Percentiles rank a stretch among this genome's conserved stretches.
Conservation (phyloP, 1,140 invertebrate genomes). For the Trichonephila clavipes region DNA sequence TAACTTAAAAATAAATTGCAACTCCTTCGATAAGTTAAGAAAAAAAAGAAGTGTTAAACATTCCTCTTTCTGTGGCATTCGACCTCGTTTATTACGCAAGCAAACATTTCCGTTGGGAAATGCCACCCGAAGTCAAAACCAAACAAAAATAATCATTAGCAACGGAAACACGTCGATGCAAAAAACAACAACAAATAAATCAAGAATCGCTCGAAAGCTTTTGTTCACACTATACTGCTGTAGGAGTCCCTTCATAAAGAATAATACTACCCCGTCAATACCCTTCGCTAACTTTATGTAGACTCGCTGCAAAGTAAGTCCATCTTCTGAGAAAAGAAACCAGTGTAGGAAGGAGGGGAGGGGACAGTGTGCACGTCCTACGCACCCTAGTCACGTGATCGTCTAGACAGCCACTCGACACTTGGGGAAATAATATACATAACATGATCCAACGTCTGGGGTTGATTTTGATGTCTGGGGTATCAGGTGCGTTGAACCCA, state of each 20-base stretch:
- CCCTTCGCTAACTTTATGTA: not conserved
- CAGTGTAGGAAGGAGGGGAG: not conserved
- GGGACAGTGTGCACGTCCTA: conserved; percentile 38
- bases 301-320: not conserved
- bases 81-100: conserved; percentile 28
- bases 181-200: conserved; percentile 32
- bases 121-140: conserved; percentile 2
- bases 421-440: conserved; percentile 46
- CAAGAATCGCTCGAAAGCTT: conserved; percentile 14
- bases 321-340: not conserved
- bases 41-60: not conserved
- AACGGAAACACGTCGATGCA: conserved; percentile 2
- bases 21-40: too few species aligned
- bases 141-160: conserved; percentile 1
- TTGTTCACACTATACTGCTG: not conserved
- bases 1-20: too few species aligned
- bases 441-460: conserved; percentile 81
- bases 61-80: conserved; percentile 12
- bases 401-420: conserved; percentile 71
- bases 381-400: conserved; percentile 68
- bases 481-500: conserved; percentile 89
- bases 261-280: conserved; percentile 16
- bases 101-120: conserved; percentile 26
- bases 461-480: conserved; percentile 96
- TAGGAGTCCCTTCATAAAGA: conserved; percentile 22